phyloP scores from a whole-genome alignment of 1,140 invertebrate genomes.

The Pinna nobilis region DNA sequence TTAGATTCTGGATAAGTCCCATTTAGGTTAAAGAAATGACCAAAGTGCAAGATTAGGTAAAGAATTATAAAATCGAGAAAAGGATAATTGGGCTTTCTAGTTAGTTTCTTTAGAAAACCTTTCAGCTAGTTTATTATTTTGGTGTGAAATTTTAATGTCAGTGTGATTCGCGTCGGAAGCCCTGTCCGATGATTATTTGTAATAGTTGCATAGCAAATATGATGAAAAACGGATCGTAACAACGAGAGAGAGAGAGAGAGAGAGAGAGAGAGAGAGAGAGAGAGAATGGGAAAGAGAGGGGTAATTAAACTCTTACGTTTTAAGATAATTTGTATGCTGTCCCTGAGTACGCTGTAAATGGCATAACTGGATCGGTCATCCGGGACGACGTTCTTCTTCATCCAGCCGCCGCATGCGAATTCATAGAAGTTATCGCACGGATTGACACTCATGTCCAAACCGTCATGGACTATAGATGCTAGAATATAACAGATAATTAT shows the following conservation, averaged over 20 bases:
- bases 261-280: too few species aligned
- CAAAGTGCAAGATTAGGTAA: too few species aligned
- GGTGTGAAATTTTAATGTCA: too few species aligned
- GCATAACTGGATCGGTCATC: slow-evolving; percentile 23
- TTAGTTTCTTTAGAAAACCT: too few species aligned
- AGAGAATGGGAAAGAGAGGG: neutral
- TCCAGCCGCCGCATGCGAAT: slow-evolving; percentile 84
- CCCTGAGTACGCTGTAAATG: slow-evolving; percentile 27
- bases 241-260: too few species aligned
- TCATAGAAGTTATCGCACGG: slow-evolving; percentile 96
- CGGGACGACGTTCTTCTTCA: slow-evolving; percentile 33
- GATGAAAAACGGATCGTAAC: too few species aligned
- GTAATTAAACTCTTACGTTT: slow-evolving; percentile 12
- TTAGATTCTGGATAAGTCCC: too few species aligned
- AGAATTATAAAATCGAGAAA: too few species aligned
- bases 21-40: too few species aligned
- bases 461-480: slow-evolving; percentile 34
- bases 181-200: neutral
- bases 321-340: slow-evolving; percentile 24
- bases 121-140: too few species aligned
- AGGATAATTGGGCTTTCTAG: too few species aligned
- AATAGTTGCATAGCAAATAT: neutral
- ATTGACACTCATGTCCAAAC: slow-evolving; percentile 78
- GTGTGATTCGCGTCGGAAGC: too few species aligned
- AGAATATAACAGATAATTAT: neutral